These are phyloP conservation scores for Protophormia terraenovae DNA, from an alignment of 2,888 invertebrate genomes.

Conservation along the genomic window DNA sequence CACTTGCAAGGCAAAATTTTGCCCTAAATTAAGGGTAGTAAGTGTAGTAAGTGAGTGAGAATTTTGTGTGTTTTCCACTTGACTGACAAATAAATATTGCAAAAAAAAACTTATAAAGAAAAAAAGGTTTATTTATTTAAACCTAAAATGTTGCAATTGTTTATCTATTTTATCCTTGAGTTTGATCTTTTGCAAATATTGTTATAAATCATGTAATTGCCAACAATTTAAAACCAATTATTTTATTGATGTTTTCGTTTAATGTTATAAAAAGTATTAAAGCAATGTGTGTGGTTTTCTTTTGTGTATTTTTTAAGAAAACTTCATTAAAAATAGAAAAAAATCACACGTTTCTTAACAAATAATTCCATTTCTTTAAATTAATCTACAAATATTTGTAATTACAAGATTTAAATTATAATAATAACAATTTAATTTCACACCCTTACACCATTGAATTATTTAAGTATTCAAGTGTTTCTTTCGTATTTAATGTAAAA, in stretches of 20 bases:
- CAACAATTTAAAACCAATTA: slow-evolving; percentile 78
- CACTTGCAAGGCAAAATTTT: slow-evolving; percentile 40
- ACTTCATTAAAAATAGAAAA: not conserved
- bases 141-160: slow-evolving; percentile 32
- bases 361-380: not conserved
- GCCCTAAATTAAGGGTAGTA: slow-evolving; percentile 22
- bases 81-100: slow-evolving; percentile 39
- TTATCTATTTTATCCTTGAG: slow-evolving; percentile 19
- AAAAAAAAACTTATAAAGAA: not conserved
- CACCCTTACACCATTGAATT: not conserved
- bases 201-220: slow-evolving; percentile 71
- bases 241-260: not conserved
- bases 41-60: slow-evolving; percentile 25
- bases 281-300: slow-evolving; percentile 50
- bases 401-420: slow-evolving; percentile 40
- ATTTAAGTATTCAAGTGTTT: slow-evolving; percentile 19
- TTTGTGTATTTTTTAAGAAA: not conserved
- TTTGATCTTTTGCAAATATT: slow-evolving; percentile 27
- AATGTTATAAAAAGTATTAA: not conserved
- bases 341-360: slow-evolving; percentile 30
- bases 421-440: slow-evolving; percentile 20
- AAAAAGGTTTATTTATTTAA: slow-evolving; percentile 23
- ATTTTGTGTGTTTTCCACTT: slow-evolving; percentile 57
- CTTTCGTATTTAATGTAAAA: not conserved
- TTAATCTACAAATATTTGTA: slow-evolving; percentile 6